These are phyloP conservation scores for Heterotilapia buettikoferi DNA, from an alignment of 2,113 vertebrate genomes.

Conservation along the genomic window DNA sequence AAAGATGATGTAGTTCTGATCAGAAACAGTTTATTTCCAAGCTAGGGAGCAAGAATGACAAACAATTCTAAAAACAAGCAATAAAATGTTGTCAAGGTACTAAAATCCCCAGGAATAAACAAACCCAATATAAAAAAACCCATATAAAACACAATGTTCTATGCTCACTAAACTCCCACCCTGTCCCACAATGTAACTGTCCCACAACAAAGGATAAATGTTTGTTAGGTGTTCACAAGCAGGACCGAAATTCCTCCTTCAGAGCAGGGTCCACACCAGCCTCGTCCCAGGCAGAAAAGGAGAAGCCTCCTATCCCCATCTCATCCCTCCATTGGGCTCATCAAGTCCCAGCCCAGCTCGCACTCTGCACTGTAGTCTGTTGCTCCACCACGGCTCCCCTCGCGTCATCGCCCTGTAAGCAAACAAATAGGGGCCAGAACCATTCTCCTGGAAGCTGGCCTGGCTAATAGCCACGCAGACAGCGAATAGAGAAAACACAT, in stretches of 20 bases:
- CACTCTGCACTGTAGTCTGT: neutral
- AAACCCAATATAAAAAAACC: neutral
- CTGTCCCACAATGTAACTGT: neutral
- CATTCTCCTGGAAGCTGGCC: neutral
- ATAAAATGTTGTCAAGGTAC: neutral
- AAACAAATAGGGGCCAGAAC: neutral
- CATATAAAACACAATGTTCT: neutral
- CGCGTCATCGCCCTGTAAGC: neutral
- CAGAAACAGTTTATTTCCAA: neutral
- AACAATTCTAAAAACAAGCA: neutral
- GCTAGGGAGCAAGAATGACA: neutral
- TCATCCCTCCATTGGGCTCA: neutral
- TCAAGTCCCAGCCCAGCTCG: too few relatives aligned
- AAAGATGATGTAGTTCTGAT: neutral
- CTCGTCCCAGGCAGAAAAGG: neutral
- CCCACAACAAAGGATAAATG: neutral
- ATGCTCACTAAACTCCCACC: neutral
- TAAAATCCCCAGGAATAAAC: neutral
- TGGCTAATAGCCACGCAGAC: neutral
- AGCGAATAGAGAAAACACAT: too few relatives aligned
- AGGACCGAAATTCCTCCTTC: accelerated
- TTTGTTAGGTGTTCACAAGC: neutral
- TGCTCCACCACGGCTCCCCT: neutral
- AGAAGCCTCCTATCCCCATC: neutral
- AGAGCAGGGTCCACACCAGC: neutral